Evolutionary conservation across 2,888 invertebrate genomes (phyloP).

Genomic region (Tiliacea aurago): DNA sequence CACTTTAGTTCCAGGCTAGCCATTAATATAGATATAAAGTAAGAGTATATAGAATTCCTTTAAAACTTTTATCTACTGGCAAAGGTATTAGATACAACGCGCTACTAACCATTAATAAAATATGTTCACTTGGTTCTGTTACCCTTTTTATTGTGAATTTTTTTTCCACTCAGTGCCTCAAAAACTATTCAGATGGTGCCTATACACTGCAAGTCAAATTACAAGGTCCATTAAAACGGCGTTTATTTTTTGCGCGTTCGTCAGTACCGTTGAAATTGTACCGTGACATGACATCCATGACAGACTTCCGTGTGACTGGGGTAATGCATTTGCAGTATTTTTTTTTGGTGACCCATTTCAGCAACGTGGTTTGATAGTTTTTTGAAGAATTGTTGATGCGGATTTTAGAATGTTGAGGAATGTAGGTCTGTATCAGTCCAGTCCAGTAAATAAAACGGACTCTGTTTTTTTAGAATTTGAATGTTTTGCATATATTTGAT

Average conservation of each 20-base stretch:
- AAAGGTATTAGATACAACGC: no score
- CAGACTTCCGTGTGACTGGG: constrained; percentile 31
- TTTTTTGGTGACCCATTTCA: constrained; percentile 24
- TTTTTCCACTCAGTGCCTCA: constrained; percentile 8
- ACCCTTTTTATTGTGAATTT: background rate
- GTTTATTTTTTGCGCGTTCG: constrained; percentile 28
- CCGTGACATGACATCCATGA: constrained; percentile 28
- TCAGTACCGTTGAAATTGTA: constrained; percentile 21
- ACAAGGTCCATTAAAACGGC: constrained; percentile 41
- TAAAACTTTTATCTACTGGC: background rate
- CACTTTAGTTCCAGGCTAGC: no score
- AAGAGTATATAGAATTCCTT: background rate
- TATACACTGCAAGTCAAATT: constrained; percentile 33
- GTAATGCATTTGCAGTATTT: constrained; percentile 25
- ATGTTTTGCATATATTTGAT: no score
- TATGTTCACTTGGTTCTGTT: background rate
- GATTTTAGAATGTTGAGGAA: background rate
- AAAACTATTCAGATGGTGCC: background rate
- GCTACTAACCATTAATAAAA: background rate
- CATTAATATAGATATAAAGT: no score
- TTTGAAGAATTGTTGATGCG: background rate
- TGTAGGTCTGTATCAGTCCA: no score
- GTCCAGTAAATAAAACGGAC: background rate
- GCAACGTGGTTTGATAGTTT: constrained; percentile 14
- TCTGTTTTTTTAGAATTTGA: no score